phyloP scores from a whole-genome alignment of 2,113 vertebrate species.

The Barnardius zonarius region DNA sequence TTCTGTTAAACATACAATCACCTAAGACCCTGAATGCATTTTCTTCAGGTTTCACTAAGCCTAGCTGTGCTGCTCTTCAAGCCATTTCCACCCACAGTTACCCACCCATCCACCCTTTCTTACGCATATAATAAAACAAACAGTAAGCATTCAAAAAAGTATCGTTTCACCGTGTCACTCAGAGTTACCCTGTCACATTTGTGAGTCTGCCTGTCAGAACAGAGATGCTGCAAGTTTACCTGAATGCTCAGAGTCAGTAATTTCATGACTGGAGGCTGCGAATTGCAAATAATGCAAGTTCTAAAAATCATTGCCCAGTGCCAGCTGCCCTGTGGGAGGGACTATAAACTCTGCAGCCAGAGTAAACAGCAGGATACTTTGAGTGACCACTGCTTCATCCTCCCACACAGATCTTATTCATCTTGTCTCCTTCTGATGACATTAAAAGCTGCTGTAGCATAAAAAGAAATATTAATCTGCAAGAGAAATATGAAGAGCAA shows the following conservation, averaged over 20 bases:
- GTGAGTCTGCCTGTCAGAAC: constrained; percentile 41
- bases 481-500: constrained; percentile 4
- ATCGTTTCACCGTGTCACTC: background rate
- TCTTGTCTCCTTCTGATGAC: constrained; percentile 37
- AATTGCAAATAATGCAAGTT: constrained; percentile 63
- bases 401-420: constrained; percentile 60
- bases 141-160: background rate
- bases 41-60: constrained; percentile 3
- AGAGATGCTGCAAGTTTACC: constrained; percentile 60
- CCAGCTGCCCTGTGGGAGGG: constrained; percentile 63
- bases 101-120: background rate
- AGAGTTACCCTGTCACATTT: background rate
- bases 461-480: constrained; percentile 36
- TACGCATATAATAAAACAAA: background rate
- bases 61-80: background rate
- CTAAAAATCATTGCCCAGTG: constrained; percentile 49
- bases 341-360: constrained; percentile 41
- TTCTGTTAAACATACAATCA: background rate
- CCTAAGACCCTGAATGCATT: background rate
- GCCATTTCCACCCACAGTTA: background rate
- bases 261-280: constrained; percentile 65
- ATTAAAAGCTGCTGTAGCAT: constrained; percentile 44
- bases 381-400: constrained; percentile 54
- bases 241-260: constrained; percentile 56
- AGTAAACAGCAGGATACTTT: constrained; percentile 58